Evolutionary conservation across 2,888 invertebrate genomes (phyloP).

Genomic region (Apantesis nais): DNA sequence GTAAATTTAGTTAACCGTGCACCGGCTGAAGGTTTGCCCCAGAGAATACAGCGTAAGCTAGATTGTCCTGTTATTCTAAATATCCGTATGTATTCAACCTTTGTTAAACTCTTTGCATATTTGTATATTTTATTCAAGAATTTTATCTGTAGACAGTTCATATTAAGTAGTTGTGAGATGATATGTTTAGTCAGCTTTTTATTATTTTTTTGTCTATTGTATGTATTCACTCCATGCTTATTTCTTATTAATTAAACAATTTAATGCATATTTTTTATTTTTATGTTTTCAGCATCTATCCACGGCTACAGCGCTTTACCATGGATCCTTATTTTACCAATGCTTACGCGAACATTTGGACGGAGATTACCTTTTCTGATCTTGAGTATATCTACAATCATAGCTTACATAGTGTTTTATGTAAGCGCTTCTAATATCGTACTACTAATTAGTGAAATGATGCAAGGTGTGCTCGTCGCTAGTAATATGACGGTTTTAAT

Average conservation of each 20-base stretch:
- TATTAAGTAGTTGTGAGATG: neutral
- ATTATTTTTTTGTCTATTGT: too few relatives aligned
- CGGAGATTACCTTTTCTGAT: slow-evolving; percentile 56
- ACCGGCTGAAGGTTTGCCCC: neutral
- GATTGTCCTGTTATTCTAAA: neutral
- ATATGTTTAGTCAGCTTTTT: neutral
- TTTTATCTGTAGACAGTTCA: neutral
- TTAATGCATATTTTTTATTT: slow-evolving; percentile 14
- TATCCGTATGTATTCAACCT: neutral
- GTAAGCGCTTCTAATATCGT: slow-evolving; percentile 45
- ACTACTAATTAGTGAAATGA: slow-evolving; percentile 54
- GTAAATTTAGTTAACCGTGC: neutral
- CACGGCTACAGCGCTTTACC: slow-evolving; percentile 57
- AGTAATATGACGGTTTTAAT: slow-evolving; percentile 45
- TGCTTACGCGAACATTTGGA: slow-evolving; percentile 52
- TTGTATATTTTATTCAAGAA: neutral
- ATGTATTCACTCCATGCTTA: neutral
- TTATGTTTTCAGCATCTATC: slow-evolving; percentile 56
- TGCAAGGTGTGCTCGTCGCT: slow-evolving; percentile 50
- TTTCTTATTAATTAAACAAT: neutral
- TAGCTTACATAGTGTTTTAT: slow-evolving; percentile 50
- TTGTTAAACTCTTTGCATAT: neutral
- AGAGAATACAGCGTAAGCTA: neutral
- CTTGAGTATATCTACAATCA: slow-evolving; percentile 46
- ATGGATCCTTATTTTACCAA: slow-evolving; percentile 56